Percentiles rank a stretch among this genome's conserved stretches.
These are phyloP conservation scores for Adelognathus sp. DNA, from an alignment of 2,888 invertebrate genomes.

Conservation along the genomic window DNA sequence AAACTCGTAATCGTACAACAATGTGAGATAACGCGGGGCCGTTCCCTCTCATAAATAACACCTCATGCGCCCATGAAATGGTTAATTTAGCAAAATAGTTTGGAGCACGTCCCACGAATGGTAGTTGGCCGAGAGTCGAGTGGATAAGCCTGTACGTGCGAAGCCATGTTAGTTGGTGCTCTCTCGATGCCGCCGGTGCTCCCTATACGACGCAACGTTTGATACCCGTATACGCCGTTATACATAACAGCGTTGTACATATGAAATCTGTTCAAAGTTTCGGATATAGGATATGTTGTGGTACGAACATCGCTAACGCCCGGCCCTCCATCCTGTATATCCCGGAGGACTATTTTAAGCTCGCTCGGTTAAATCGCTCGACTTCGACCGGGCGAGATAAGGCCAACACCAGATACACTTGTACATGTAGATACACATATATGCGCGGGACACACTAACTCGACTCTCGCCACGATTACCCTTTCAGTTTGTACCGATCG, in stretches of 20 bases:
- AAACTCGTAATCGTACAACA: not conserved
- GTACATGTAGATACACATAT: not conserved
- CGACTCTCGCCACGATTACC: constrained; percentile 9
- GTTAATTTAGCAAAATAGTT: constrained; percentile 61
- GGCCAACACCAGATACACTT: constrained; percentile 38
- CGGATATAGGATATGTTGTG: constrained; percentile 1
- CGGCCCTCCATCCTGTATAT: constrained; percentile 47
- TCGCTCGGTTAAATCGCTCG: constrained; percentile 57
- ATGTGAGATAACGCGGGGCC: not conserved
- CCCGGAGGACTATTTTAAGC: constrained; percentile 57
- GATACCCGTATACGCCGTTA: constrained; percentile 17
- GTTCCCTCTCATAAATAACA: constrained; percentile 53
- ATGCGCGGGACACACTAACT: not conserved
- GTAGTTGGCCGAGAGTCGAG: constrained; percentile 47
- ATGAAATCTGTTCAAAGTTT: not conserved
- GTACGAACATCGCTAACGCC: constrained; percentile 26
- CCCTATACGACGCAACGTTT: constrained; percentile 41
- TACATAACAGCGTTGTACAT: not conserved
- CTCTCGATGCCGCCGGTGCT: constrained; percentile 17
- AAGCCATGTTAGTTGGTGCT: constrained; percentile 52
- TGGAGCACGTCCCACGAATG: constrained; percentile 52
- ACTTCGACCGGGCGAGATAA: constrained; percentile 56
- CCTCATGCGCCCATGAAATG: constrained; percentile 44
- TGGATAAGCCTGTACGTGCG: constrained; percentile 59
- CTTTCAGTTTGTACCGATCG: not conserved